Evolutionary conservation across 1,140 invertebrate species (phyloP), one percentile per base, ranked within the genome.

Genomic region (Papilio dardanus): DNA sequence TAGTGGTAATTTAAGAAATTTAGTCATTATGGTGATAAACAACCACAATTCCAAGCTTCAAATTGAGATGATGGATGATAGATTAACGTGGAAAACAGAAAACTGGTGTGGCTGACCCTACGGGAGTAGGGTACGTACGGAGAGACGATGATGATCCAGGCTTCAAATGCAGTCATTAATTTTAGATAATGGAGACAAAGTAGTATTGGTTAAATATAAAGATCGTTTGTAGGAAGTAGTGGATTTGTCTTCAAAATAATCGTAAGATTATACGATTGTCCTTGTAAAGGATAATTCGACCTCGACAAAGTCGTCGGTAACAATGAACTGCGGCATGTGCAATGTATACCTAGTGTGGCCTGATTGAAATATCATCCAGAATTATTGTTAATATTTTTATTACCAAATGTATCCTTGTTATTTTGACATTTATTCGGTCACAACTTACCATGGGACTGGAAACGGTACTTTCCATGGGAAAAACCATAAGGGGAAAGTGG

Each of bases 241-340:
- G 12, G 8, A 1, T 58, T 24, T 24, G 14, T 24, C 2, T 58
- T 30, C 3, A 58, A 58, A 28, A 30, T 62, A 62, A 28, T 28
- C 24, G 30, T 2, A 24, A 24, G 21, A 54, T 54, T 3, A 12
- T 19, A 46, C 42, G 5, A 46, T 19, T 62, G 54, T 62, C 54
- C 54, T 62, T 62, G 24, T 30, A 28, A 62, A 30, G 54, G 54
- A 62, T 62, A 30, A 62, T 62, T 5, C 24, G 24, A 28, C 54
- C 54, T 62, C 54, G 19, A 62, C 24, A 5, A 54, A 24, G 8
- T 62, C 54, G 54, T 24, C 54, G 30, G 54, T 62, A 62, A 62
- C 24, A 62, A 62, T 28, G 54, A 62, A 21, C 54, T 28, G 54
- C 30, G 5, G 24, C 21, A 62, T 28, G 24, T 62, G 54, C 54